phyloP scores from a whole-genome alignment of 1,140 invertebrate species.

The Linepithema humile region DNA sequence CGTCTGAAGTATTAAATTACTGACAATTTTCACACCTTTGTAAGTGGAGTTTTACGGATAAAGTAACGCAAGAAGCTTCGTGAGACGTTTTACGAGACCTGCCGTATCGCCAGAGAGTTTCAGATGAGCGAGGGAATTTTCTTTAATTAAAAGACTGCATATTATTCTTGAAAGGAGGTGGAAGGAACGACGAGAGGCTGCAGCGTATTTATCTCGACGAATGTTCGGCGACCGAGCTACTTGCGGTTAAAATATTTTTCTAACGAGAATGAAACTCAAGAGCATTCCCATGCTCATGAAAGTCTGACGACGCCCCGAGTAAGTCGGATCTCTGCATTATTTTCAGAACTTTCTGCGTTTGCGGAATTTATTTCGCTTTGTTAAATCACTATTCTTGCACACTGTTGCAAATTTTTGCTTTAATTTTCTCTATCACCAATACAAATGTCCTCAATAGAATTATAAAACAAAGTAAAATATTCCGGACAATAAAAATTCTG shows the following conservation, averaged over 20 bases:
- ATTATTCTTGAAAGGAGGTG: conserved; percentile 55
- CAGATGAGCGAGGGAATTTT: conserved; percentile 7
- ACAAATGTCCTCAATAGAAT: background rate
- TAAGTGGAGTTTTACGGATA: conserved; percentile 44
- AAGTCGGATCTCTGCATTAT: conserved; percentile 19
- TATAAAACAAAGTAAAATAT: background rate
- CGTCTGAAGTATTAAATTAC: conserved; percentile 77
- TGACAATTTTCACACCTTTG: conserved; percentile 60
- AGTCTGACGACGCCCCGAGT: background rate
- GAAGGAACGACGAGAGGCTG: background rate
- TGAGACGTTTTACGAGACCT: conserved; percentile 12
- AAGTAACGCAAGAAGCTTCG: conserved; percentile 50
- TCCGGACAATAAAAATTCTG: background rate
- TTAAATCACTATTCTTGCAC: background rate
- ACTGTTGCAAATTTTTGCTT: background rate
- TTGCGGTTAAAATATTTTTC: conserved; percentile 30
- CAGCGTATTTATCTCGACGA: conserved; percentile 35
- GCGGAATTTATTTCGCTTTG: background rate
- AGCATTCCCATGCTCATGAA: conserved; percentile 17
- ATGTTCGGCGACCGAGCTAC: conserved; percentile 48
- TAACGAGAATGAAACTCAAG: conserved; percentile 15
- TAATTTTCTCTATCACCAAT: background rate
- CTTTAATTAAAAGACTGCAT: conserved; percentile 68
- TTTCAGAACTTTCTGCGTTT: conserved; percentile 3
- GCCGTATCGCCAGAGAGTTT: background rate